Base-by-base conservation (phyloP, 2,797 vertebrate species). In the Crotalus adamanteus region DNA sequence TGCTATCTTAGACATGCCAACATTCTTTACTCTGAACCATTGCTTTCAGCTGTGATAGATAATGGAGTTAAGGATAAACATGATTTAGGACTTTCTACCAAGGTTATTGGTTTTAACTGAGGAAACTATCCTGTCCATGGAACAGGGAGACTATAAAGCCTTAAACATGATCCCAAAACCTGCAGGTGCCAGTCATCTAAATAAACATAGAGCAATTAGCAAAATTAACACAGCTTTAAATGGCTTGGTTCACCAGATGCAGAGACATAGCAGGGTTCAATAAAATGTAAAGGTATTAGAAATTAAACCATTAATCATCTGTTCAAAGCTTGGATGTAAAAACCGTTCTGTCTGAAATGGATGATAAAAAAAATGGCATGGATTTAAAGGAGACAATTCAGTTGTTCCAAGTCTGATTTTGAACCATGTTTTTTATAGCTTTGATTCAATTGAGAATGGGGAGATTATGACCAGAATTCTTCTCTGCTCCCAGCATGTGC, bases 211-310 rank as follows among this genome's bases (percentile, higher is more conserved):
- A 97, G 95, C 97, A 98, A 98, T 98, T 97, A 98, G 96, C 97
- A 97, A 97, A 98, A 99, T 98, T 98, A 98, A 97, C 97, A 98
- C 96, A 97, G 97, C 97, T 98, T 98, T 97, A 98, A 98, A 98
- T 97, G 98, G 97, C 96, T 95, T 97, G 96, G 95, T 96, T 97
- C 96, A 97, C 97, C 97, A 98, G 98, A 98, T 98, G 98, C 94
- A 9, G 96, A 97, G 94, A 97, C 95, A 95, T 97, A 97, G 97
- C 96, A 97, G 96, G 95, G 95, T 96, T 97, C 96, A 97, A 97
- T 97, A 97, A 98, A 98, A 98, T 96, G 94, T 97, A 96, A 97
- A 97, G 97, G 98, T 98, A 97, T 98, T 97, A 97, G 96, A 97
- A 95, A 98, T 97, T 96, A 97, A 97, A 94, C 96, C 95, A 96